Base-by-base conservation (phyloP, 2,888 invertebrate genomes). In the Chymomyza procnemis region DNA sequence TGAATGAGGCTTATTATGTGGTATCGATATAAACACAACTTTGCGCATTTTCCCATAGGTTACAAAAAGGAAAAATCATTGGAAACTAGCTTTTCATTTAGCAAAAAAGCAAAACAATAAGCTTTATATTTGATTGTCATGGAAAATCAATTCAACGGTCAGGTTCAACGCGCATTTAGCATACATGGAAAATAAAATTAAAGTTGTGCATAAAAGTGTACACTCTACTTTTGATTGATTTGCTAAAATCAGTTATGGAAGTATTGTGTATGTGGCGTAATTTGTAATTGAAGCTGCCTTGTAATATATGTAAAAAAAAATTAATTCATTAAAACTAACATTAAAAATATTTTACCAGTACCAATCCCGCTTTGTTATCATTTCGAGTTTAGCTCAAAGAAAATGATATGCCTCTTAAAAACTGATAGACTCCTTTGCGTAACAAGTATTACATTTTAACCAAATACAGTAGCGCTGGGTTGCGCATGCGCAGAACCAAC, bases 401-500 rank as follows among this genome's bases (percentile, higher is more conserved):
- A 26, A 26, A 6, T 4, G 4, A 26, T 6, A 26, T 0, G 26
- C 26, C 4, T 1, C 26, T 26, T 5, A 41, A 2, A 41, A 41
- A 41, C 34, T 41, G 12, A 41, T 41, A 12, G 9, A 41, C 34
- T 41, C 12, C 0, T 41, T 41, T 12, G 12, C 6, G 6, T 12
- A 12, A 12, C 9, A 12, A 41, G 12, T 41, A 41, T n/a, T n/a
- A n/a, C n/a, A n/a, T 41, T 12, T 12, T 12, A 41, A 0, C 34
- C 34, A 41, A 73, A 73, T 72, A 64, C 72, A 68, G 72, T 73
- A 73, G 74, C 72, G 26, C 19, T 21, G 50, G 62, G 78, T 68
- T 80, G 79, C 84, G 86, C 86, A 85, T 80, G 81, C 81, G 84
- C 86, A 76, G 69, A 75, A 56, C 69, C 63, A 61, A 58, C 61